A percentile compares a stretch with the other conserved stretches of the same genome.
These are phyloP conservation scores for Chlorocebus sabaeus DNA, from an alignment of 2,113 vertebrate species.

Conservation along the genomic window DNA sequence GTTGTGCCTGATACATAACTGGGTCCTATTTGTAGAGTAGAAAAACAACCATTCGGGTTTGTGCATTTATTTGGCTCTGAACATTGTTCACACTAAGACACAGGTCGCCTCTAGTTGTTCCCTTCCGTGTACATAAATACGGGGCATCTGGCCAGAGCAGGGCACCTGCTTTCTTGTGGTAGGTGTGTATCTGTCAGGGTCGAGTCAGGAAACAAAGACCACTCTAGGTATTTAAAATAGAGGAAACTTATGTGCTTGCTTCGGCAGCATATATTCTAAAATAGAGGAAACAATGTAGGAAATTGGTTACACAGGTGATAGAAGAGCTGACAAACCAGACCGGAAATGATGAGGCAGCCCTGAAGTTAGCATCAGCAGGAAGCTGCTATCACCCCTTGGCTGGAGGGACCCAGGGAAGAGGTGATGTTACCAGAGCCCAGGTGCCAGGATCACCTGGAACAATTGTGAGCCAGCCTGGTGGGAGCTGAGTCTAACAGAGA, in stretches of 20 bases:
- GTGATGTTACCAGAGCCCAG: neutral
- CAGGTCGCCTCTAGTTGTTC: neutral
- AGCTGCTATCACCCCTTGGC: neutral
- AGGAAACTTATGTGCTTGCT: neutral
- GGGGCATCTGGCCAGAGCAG: neutral
- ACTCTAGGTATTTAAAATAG: neutral
- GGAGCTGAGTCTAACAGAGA: neutral
- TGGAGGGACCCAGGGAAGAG: neutral
- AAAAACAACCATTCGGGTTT: neutral
- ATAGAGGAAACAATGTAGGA: neutral
- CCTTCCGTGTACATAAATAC: neutral
- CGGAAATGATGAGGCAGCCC: neutral
- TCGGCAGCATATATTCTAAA: neutral
- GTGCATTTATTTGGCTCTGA: neutral
- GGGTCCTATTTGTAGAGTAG: neutral
- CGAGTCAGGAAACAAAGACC: constrained; percentile 28
- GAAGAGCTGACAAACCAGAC: neutral
- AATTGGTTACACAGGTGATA: neutral
- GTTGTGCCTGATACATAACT: neutral
- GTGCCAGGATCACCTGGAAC: neutral
- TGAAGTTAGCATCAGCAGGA: neutral
- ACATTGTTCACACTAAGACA: neutral
- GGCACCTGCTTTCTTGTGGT: neutral
- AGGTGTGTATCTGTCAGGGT: constrained; percentile 9
- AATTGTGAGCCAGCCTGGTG: neutral